Conservation (phyloP, 1,140 invertebrate species). For the Coboldia fuscipes region DNA sequence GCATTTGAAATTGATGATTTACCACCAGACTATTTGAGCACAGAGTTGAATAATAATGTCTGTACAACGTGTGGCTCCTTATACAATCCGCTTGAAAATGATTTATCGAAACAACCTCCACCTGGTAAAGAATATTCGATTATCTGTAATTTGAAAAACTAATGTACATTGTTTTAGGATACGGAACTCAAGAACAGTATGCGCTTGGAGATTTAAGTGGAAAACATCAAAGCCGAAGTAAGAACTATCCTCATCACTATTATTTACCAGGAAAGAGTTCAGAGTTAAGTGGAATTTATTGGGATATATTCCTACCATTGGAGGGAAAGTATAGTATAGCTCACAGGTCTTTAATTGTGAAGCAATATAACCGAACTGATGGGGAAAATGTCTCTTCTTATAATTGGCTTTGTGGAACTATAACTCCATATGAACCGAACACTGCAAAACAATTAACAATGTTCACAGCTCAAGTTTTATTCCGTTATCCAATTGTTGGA, state of each 20-base stretch:
- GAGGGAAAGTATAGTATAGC: conserved; percentile 57
- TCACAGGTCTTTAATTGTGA: conserved; percentile 64
- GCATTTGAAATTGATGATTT: conserved; percentile 46
- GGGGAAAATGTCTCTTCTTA: conserved; percentile 23
- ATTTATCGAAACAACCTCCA: conserved; percentile 31
- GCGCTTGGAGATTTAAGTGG: conserved; percentile 74
- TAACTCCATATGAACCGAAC: conserved; percentile 37
- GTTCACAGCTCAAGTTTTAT: conserved; percentile 47
- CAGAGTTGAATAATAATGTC: conserved; percentile 25
- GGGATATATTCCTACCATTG: conserved; percentile 71
- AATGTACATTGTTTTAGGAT: conserved; percentile 22
- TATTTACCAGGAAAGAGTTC: conserved; percentile 34
- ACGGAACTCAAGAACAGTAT: conserved; percentile 72
- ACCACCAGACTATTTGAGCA: conserved; percentile 33
- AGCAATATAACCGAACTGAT: conserved; percentile 34
- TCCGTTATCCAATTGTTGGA: conserved; percentile 74
- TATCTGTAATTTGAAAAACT: conserved; percentile 2
- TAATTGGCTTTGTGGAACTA: conserved; percentile 43
- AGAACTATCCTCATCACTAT: conserved; percentile 40
- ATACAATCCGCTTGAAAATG: conserved; percentile 43
- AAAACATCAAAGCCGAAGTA: conserved; percentile 55
- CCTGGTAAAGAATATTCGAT: too few species aligned
- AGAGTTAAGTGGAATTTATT: conserved; percentile 47
- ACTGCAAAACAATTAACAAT: conserved; percentile 47
- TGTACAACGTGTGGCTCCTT: conserved; percentile 42